phyloP scores from a whole-genome alignment of 2,888 invertebrate species.

The Drosophila mercatorum region DNA sequence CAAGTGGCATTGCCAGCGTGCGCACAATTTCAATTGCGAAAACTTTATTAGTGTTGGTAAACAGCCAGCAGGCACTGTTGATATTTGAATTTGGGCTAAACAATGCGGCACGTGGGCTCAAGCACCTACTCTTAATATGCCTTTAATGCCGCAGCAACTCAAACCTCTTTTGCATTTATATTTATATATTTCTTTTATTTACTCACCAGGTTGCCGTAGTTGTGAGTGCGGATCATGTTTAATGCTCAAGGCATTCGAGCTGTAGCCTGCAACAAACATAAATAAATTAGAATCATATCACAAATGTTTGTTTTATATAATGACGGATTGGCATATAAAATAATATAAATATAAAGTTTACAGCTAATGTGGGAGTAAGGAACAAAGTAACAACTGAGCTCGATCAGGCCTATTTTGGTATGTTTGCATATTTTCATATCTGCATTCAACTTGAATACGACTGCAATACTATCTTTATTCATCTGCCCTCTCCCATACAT shows the following conservation, averaged over 20 bases:
- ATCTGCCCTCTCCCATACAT: no score
- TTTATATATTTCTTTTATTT: not conserved
- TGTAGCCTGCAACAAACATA: slow-evolving; percentile 90
- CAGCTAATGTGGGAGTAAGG: no score
- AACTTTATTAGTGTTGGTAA: slow-evolving; percentile 75
- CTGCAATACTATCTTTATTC: no score
- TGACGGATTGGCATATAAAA: no score
- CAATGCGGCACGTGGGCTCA: slow-evolving; percentile 52
- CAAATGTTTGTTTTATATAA: not conserved
- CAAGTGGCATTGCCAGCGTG: slow-evolving; percentile 68
- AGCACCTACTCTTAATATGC: slow-evolving; percentile 39
- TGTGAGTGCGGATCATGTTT: slow-evolving; percentile 93
- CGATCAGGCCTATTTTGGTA: no score
- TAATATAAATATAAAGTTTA: no score
- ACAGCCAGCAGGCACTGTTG: slow-evolving; percentile 48
- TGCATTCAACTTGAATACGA: no score
- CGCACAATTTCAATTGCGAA: slow-evolving; percentile 54
- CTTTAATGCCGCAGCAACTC: slow-evolving; percentile 28
- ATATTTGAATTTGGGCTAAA: slow-evolving; percentile 51
- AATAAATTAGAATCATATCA: slow-evolving; percentile 26
- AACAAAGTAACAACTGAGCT: no score
- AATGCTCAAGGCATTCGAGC: slow-evolving; percentile 91
- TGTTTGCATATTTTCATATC: no score
- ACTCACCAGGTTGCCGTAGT: slow-evolving; percentile 94
- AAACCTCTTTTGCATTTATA: not conserved